Percentiles rank a stretch among this genome's conserved stretches.
Conservation (phyloP, 2,888 invertebrate genomes). For the Nesidiocoris tenuis region DNA sequence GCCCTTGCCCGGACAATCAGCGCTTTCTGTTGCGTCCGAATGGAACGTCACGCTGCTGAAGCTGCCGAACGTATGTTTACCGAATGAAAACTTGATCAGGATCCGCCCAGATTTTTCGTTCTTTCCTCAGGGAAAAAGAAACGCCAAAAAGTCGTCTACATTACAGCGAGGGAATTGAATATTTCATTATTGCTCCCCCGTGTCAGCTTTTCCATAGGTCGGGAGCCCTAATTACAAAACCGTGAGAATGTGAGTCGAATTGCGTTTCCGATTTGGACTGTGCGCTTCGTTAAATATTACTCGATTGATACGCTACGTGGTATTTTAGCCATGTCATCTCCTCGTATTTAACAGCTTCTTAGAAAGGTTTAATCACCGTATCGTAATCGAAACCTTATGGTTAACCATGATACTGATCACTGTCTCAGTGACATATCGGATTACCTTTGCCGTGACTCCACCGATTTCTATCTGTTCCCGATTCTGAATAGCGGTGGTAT, state of each 20-base stretch:
- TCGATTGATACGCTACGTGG: not conserved
- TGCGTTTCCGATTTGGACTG: not conserved
- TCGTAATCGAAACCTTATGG: no score
- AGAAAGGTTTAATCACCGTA: no score
- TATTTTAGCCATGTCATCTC: no score
- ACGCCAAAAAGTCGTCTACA: no score
- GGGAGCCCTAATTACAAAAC: not conserved
- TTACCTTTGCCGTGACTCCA: no score
- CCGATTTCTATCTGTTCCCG: no score
- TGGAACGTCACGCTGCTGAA: not conserved
- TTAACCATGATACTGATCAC: no score
- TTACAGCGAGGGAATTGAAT: not conserved
- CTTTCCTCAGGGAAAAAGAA: constrained; percentile 8
- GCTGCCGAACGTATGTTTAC: constrained; percentile 18
- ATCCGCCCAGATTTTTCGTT: constrained; percentile 14
- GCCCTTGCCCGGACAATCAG: no score
- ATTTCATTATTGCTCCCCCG: constrained; percentile 13
- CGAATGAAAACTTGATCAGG: constrained; percentile 24
- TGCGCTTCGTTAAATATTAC: not conserved
- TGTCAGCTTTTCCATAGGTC: not conserved
- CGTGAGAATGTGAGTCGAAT: not conserved
- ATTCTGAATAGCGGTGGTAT: no score
- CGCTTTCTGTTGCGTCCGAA: not conserved
- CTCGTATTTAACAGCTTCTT: no score
- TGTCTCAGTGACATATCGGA: no score